phyloP scores from a whole-genome alignment of 35 echinoderm and acorn worm genomes.

The Acanthaster planci region DNA sequence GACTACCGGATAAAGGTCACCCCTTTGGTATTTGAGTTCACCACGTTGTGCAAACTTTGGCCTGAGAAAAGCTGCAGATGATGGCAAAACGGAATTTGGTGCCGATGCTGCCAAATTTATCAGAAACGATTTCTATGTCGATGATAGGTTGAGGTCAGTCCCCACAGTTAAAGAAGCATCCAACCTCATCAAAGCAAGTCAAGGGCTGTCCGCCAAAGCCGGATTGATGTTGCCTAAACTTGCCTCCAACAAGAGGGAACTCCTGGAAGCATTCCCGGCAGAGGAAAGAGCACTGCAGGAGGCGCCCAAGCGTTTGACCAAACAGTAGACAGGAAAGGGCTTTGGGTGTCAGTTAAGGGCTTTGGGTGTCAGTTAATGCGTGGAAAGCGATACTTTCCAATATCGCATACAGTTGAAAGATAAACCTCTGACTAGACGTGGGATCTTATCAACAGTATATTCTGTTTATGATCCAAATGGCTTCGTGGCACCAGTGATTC shows the following conservation, averaged over 20 bases:
- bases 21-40: constrained; percentile 58
- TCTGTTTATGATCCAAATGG: constrained; percentile 66
- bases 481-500: constrained; percentile 35
- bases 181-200: constrained; percentile 45
- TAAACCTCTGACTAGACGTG: constrained; percentile 55
- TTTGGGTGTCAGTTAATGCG: constrained; percentile 49
- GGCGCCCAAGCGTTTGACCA: too few species aligned
- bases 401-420: constrained; percentile 51
- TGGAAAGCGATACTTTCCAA: constrained; percentile 52
- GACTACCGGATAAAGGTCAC: constrained; percentile 58
- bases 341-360: too few species aligned
- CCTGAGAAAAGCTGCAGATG: constrained; percentile 51
- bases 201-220: constrained; percentile 42
- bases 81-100: constrained; percentile 50
- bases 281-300: constrained; percentile 54
- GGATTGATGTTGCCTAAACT: constrained; percentile 47
- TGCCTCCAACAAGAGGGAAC: constrained; percentile 38
- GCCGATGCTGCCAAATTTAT: constrained; percentile 57
- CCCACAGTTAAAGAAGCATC: constrained; percentile 48
- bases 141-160: constrained; percentile 64
- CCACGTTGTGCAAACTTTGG: constrained; percentile 79
- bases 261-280: constrained; percentile 33
- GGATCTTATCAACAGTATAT: constrained; percentile 46
- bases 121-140: constrained; percentile 74
- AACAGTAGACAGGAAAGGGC: too few species aligned